Conservation (phyloP, 2,797 vertebrate genomes). For the Falco rusticolus region DNA sequence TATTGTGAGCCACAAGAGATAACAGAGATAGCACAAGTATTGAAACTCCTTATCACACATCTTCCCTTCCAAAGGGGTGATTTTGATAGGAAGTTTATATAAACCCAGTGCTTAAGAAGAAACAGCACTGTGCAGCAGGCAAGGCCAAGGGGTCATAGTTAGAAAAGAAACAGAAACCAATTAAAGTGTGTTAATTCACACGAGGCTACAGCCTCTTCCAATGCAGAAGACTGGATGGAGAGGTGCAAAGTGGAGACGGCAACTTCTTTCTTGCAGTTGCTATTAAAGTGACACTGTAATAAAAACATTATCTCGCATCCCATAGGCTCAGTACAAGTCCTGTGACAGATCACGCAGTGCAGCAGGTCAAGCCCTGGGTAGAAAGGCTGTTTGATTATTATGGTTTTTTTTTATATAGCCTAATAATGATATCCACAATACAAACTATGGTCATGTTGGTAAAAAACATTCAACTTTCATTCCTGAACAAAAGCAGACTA, state of each 20-base stretch:
- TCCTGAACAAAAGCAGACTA: not conserved
- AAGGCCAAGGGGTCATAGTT: not conserved
- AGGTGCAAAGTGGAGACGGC: not conserved
- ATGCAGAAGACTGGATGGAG: not conserved
- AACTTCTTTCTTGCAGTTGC: not conserved
- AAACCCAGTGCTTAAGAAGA: slow-evolving; percentile 1
- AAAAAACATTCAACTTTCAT: not conserved
- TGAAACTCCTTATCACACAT: slow-evolving; percentile 41
- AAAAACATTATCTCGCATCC: not conserved
- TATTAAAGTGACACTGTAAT: not conserved
- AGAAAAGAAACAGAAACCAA: not conserved
- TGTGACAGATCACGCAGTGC: rapidly evolving
- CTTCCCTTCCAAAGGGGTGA: not conserved
- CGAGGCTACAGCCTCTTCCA: not conserved
- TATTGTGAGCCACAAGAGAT: slow-evolving; percentile 5
- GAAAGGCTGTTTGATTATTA: not conserved
- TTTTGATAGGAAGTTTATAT: slow-evolving; percentile 23
- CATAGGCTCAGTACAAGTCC: not conserved
- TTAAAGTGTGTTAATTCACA: not conserved
- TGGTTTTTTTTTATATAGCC: rapidly evolving
- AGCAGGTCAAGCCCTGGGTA: not conserved
- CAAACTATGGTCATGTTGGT: not conserved
- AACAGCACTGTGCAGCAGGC: not conserved
- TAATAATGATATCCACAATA: not conserved
- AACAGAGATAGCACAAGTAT: slow-evolving; percentile 24